Conservation (phyloP, 2,113 vertebrate genomes). For the Tenebrosternarchus preto region DNA sequence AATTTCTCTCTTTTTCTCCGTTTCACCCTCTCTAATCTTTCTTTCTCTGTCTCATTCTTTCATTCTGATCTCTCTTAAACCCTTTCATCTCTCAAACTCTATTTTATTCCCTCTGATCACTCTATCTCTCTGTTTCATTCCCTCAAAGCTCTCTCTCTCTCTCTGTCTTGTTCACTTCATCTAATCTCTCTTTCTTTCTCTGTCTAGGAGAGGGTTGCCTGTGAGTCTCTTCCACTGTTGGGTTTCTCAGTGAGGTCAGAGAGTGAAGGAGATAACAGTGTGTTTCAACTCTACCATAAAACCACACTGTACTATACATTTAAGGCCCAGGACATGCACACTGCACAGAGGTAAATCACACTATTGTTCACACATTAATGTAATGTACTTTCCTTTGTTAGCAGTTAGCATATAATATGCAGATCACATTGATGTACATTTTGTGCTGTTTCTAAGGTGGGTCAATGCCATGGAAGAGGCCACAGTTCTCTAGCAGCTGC, state of each 20-base stretch:
- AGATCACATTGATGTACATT: neutral
- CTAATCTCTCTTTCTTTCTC: neutral
- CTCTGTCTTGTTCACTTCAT: neutral
- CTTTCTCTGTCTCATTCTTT: neutral
- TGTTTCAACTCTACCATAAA: constrained; percentile 97
- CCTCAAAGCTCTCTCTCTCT: neutral
- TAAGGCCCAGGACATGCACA: constrained; percentile 82
- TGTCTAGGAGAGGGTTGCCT: constrained; percentile 86
- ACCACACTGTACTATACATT: constrained; percentile 93
- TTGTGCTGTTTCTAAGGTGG: constrained; percentile 82
- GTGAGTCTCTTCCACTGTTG: constrained; percentile 90
- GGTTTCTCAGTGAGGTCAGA: constrained; percentile 92
- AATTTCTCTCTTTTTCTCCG: neutral
- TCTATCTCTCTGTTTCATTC: neutral
- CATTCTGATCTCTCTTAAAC: too few species aligned
- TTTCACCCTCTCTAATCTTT: constrained; percentile 15
- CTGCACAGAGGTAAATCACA: constrained; percentile 84
- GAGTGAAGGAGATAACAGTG: constrained; percentile 74
- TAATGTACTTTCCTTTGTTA: neutral
- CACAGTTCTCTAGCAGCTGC: constrained; percentile 88
- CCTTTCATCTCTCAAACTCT: too few species aligned
- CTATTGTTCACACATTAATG: too few species aligned
- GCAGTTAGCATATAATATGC: neutral
- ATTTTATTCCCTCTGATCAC: neutral
- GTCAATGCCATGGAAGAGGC: constrained; percentile 93